These are phyloP conservation scores for Norana najaformis DNA, from an alignment of 2,888 invertebrate genomes.

Conservation along the genomic window DNA sequence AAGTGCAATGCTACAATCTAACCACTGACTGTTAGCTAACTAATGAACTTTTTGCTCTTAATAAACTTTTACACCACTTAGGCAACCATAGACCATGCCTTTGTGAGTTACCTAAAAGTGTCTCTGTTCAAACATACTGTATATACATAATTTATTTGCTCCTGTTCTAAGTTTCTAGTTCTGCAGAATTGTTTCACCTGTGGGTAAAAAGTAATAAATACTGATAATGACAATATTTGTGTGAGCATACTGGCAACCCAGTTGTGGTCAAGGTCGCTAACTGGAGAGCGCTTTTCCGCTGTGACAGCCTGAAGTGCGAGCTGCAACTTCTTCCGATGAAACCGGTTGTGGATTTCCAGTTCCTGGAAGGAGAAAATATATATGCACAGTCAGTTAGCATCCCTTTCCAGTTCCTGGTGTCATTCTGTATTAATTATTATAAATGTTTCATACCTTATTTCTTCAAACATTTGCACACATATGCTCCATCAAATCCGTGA, in stretches of 20 bases:
- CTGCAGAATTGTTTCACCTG: neutral
- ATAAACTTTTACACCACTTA: no score
- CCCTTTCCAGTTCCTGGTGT: neutral
- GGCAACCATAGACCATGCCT: no score
- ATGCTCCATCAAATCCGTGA: neutral
- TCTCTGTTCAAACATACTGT: neutral
- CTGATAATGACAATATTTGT: neutral
- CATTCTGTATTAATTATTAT: neutral
- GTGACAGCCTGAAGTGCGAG: slow-evolving; percentile 67
- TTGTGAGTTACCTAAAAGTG: no score
- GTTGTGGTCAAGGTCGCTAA: slow-evolving; percentile 71
- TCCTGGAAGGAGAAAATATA: slow-evolving; percentile 53
- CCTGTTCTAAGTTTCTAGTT: neutral
- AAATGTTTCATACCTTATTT: neutral
- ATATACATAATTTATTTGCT: neutral
- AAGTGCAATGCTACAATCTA: no score
- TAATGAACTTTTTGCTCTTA: no score
- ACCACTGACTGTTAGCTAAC: no score
- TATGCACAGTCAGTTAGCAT: slow-evolving; percentile 28
- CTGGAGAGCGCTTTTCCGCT: slow-evolving; percentile 50
- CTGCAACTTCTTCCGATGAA: slow-evolving; percentile 90
- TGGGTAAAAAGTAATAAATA: neutral
- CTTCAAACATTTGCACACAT: neutral
- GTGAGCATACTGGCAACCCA: slow-evolving; percentile 56
- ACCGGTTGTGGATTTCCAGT: slow-evolving; percentile 67